Conservation (phyloP, 2,797 vertebrate genomes). For the Myoxocephalus aenaeus region DNA sequence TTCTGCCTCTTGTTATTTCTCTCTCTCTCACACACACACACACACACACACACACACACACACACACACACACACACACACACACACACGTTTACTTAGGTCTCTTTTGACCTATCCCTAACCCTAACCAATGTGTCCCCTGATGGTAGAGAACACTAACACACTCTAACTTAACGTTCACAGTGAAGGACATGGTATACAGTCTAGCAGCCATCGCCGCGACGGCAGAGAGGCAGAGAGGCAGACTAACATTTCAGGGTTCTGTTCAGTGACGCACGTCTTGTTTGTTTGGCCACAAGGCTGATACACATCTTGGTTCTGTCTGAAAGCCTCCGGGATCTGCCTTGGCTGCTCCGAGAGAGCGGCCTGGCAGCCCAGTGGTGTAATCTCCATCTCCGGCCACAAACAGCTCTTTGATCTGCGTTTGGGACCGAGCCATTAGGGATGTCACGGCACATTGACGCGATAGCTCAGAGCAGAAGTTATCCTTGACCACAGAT, state of each 20-base stretch:
- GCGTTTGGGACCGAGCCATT: constrained; percentile 66
- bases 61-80: constrained; percentile 25
- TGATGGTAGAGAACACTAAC: not conserved
- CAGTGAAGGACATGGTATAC: constrained; percentile 17
- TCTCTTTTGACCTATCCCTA: not conserved
- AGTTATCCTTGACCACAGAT: constrained; percentile 79
- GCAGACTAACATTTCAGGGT: constrained; percentile 54
- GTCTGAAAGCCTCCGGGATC: constrained; percentile 65
- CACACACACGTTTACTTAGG: constrained; percentile 1
- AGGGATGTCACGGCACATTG: constrained; percentile 76
- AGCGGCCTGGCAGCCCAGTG: constrained; percentile 70
- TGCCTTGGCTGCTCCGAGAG: constrained; percentile 62
- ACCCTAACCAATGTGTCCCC: not conserved
- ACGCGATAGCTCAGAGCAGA: constrained; percentile 74
- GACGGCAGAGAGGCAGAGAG: constrained; percentile 37
- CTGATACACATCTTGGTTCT: constrained; percentile 71
- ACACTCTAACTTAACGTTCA: not conserved
- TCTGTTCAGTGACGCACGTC: constrained; percentile 68
- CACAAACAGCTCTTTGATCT: constrained; percentile 79
- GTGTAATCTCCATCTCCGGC: constrained; percentile 68
- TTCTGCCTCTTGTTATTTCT: not conserved
- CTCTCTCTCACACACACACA: not conserved
- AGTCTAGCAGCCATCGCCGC: constrained; percentile 26
- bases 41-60: constrained; percentile 20
- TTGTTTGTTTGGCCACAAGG: constrained; percentile 76